Base-by-base conservation (phyloP, 2,888 invertebrate species). In the Nomada lathburiana region DNA sequence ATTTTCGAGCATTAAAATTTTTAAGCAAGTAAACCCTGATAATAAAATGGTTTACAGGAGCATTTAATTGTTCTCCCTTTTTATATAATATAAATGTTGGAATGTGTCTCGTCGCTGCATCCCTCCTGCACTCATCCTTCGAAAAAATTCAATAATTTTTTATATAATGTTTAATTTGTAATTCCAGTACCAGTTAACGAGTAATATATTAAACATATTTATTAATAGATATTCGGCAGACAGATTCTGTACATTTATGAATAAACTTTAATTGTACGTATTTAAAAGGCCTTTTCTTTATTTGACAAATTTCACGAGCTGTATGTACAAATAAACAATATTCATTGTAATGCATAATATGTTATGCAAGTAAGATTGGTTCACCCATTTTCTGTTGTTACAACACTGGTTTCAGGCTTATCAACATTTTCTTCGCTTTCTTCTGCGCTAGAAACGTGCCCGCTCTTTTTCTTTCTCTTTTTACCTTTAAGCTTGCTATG, bases 181-280 rank as follows among this genome's bases (percentile, higher is more conserved):
- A 88, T 90, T 88, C 89, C 84, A 77, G 65, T 86, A 89, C 89
- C 87, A 79, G 77, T 89, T 86, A 85, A 86, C 78, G 85, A 76
- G 60, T 88, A 86, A 88, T 85, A 88, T 87, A 89, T 90, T 83
- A 89, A 88, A 89, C 87, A 87, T 93, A 93, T 93, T 92, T 93
- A 93, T 92, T 92, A 89, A 91, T 89, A 88, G 83, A 85, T 82
- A 89, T 87, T 80, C 86, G 82, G 85, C 85, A 84, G 76, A 80
- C 87, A 88, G 88, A 89, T 85, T 89, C 85, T 90, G 89, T 90
- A 91, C 87, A 89, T 89, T 89, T 89, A 82, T 85, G 85, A 92
- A 90, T 91, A 91, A 90, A 91, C 65, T 84, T 80, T 90, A 83
- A 88, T 88, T 81, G 75, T 89, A 90, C 84, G 73, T 83, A 84